Evolutionary conservation across 2,113 vertebrate genomes (phyloP).

Genomic region (Myrmecobius fasciatus): DNA sequence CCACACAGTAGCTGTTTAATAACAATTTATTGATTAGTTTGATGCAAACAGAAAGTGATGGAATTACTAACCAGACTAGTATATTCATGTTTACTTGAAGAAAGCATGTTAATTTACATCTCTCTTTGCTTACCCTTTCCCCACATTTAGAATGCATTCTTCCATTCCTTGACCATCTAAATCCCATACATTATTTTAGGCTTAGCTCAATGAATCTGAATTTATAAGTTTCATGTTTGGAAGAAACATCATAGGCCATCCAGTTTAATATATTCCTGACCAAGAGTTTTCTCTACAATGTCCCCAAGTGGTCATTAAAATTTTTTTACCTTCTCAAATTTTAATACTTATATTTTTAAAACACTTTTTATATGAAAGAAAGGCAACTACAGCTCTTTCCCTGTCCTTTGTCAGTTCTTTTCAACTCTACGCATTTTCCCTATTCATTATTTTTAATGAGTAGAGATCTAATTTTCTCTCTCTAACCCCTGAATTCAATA

Average conservation of each 20-base stretch:
- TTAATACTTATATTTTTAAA: neutral
- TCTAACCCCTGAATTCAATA: no score
- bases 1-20: constrained; percentile 1
- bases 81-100: neutral
- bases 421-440: neutral
- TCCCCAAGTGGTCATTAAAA: neutral
- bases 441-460: no score
- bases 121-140: neutral
- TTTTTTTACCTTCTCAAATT: neutral
- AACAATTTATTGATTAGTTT: constrained; percentile 24
- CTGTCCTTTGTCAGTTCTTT: neutral
- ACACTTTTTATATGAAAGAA: neutral
- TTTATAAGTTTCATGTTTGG: neutral
- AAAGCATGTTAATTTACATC: neutral
- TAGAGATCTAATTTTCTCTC: no score
- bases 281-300: neutral
- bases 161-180: neutral
- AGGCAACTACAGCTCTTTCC: neutral
- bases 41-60: neutral
- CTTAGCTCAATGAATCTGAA: neutral
- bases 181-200: neutral
- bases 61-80: neutral
- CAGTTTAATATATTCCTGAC: neutral
- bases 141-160: neutral
- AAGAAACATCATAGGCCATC: neutral